These are phyloP conservation scores for Regulus satrapa DNA, from an alignment of 2,113 vertebrate species.

Conservation along the genomic window DNA sequence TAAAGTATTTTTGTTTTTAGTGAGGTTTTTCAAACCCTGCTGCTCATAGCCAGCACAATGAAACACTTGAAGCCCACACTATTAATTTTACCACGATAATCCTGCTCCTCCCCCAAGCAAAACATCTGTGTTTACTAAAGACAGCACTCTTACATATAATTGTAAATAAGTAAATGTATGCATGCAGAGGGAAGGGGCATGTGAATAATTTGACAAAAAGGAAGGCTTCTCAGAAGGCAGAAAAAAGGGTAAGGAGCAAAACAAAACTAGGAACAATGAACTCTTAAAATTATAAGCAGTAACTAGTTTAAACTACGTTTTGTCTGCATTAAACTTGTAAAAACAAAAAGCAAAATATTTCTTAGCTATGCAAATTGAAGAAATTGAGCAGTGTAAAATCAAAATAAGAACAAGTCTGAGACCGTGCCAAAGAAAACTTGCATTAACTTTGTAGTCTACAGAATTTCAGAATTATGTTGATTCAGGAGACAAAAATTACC, in stretches of 20 bases:
- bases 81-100: conserved; percentile 6
- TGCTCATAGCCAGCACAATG: neutral
- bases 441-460: neutral
- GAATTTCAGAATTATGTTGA: conserved; percentile 40
- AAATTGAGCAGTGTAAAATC: neutral
- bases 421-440: conserved; percentile 11
- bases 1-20: neutral
- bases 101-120: neutral
- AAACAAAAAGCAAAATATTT: conserved; percentile 22
- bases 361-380: conserved; percentile 39
- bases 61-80: neutral
- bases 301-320: neutral
- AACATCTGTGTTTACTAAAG: conserved; percentile 5
- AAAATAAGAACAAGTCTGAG: conserved; percentile 31
- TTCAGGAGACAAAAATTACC: conserved; percentile 24
- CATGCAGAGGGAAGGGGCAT: neutral
- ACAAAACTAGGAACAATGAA: neutral
- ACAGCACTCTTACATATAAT: neutral
- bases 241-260: neutral
- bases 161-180: neutral
- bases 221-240: neutral
- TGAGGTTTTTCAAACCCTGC: neutral
- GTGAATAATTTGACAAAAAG: neutral
- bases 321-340: neutral
- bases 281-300: neutral